Conservation (phyloP, 2,797 vertebrate species). For the Emys orbicularis region DNA sequence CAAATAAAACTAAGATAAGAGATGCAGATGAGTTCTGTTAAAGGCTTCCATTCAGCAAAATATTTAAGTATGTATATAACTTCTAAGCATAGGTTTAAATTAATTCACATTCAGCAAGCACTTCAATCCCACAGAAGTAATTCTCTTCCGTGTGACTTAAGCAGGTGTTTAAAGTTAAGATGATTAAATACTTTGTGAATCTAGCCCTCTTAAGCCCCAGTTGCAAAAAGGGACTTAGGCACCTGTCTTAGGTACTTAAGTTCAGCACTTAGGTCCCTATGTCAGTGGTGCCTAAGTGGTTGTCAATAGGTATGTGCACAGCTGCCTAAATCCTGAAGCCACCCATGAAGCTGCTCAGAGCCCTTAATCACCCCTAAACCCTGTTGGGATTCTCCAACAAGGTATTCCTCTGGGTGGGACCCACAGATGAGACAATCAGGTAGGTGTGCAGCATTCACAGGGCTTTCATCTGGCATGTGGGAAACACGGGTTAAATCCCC, state of each 20-base stretch:
- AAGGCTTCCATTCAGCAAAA: background rate
- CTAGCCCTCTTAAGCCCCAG: too few relatives aligned
- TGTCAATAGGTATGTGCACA: background rate
- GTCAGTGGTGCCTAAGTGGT: too few relatives aligned
- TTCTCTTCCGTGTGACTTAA: background rate
- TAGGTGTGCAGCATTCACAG: too few relatives aligned
- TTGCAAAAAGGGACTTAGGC: background rate
- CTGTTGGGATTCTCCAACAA: background rate
- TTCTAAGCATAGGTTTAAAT: conserved; percentile 11
- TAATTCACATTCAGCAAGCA: background rate
- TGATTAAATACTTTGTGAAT: background rate
- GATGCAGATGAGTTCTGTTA: background rate
- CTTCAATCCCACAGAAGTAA: background rate
- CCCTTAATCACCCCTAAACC: background rate
- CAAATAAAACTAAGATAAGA: background rate
- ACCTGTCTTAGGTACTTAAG: background rate
- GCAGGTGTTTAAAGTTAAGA: background rate
- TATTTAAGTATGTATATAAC: background rate
- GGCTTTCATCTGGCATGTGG: background rate
- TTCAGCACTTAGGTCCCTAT: background rate
- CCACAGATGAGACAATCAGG: background rate
- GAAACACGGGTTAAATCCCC: too few relatives aligned
- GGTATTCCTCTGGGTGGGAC: background rate
- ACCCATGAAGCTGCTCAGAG: background rate
- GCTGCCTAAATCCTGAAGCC: background rate